phyloP scores from a whole-genome alignment of 2,113 vertebrate species.

The Epinephelus lanceolatus region DNA sequence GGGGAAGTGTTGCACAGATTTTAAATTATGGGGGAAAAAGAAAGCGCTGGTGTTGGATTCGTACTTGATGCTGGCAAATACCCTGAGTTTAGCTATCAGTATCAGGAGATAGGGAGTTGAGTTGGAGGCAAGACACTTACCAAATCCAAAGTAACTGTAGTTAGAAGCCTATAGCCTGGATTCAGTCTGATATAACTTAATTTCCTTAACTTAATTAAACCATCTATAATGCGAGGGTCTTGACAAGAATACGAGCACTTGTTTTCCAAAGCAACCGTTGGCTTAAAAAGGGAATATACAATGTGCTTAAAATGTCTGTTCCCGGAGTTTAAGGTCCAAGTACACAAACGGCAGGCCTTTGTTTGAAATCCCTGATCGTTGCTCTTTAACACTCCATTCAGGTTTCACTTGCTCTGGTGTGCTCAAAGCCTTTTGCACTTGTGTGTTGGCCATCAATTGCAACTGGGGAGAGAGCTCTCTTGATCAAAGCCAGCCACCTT shows the following conservation, averaged over 20 bases:
- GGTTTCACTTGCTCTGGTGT: constrained; percentile 9
- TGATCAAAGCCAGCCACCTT: constrained; percentile 71
- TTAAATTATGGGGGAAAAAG: neutral
- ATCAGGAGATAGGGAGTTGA: neutral
- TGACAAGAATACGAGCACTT: neutral
- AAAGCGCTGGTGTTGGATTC: neutral
- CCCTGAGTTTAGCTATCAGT: neutral
- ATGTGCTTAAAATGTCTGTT: neutral
- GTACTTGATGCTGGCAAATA: neutral
- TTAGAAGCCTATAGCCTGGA: constrained; percentile 1
- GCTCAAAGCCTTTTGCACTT: constrained; percentile 21
- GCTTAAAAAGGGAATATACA: neutral
- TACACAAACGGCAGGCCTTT: neutral
- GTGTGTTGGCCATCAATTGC: constrained; percentile 32
- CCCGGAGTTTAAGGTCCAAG: neutral
- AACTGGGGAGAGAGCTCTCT: constrained; percentile 18
- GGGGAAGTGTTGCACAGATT: neutral
- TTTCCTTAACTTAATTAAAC: constrained; percentile 18
- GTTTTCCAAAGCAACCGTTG: constrained; percentile 1
- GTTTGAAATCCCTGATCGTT: neutral
- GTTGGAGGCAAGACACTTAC: neutral
- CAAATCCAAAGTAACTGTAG: neutral
- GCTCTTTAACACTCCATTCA: neutral
- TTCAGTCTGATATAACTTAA: constrained; percentile 8
- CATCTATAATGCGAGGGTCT: neutral